Evolutionary conservation across 2,797 vertebrate species (phyloP).

Genomic region (Coendou prehensilis): DNA sequence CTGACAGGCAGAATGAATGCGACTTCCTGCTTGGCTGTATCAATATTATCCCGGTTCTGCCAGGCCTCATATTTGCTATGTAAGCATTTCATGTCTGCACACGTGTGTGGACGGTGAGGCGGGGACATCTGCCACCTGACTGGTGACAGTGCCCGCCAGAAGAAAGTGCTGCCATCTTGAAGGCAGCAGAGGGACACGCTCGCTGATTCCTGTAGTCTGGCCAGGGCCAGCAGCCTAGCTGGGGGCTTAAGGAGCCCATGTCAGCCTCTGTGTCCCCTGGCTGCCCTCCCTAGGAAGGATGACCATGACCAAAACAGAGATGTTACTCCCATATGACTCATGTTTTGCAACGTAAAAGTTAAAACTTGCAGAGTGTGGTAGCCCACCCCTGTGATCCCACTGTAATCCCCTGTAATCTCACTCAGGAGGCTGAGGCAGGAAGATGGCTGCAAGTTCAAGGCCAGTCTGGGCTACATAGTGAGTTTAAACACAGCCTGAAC

Average conservation of each 20-base stretch:
- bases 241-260: background rate
- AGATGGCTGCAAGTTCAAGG: background rate
- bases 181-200: background rate
- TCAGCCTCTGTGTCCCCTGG: background rate
- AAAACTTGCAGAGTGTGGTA: background rate
- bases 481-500: background rate
- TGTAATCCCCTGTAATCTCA: no score
- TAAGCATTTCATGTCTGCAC: background rate
- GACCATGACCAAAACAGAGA: background rate
- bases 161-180: background rate
- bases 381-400: background rate
- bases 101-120: fast-evolving
- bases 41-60: background rate
- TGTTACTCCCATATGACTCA: fast-evolving
- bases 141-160: fast-evolving
- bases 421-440: background rate
- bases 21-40: background rate
- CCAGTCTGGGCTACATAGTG: background rate
- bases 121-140: background rate
- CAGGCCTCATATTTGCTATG: background rate
- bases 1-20: background rate
- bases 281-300: background rate
- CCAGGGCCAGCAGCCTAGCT: background rate
- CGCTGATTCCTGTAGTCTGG: background rate
- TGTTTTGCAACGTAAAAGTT: background rate